Percentiles rank a stretch among this genome's conserved stretches.
phyloP scores from a whole-genome alignment of 2,113 vertebrate species.

The Onychostoma macrolepis region DNA sequence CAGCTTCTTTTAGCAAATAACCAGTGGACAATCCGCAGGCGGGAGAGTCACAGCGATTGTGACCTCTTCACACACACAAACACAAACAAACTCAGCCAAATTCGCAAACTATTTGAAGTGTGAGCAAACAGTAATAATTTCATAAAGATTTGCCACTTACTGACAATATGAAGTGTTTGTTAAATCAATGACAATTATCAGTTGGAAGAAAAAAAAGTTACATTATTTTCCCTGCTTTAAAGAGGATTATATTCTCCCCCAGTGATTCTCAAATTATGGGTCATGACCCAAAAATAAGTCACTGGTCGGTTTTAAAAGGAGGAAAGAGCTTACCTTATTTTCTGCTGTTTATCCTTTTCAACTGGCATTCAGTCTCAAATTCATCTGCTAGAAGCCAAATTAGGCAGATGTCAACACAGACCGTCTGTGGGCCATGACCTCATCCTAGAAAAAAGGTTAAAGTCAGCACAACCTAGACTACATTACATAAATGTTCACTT shows the following conservation, averaged over 20 bases:
- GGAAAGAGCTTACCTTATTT: neutral
- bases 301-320: neutral
- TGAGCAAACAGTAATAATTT: neutral
- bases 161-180: neutral
- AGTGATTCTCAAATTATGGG: neutral
- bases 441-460: neutral
- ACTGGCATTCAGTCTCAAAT: neutral
- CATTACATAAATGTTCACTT: neutral
- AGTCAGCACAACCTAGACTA: no score
- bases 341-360: neutral
- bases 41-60: neutral
- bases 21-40: slow-evolving; percentile 23
- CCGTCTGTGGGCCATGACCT: neutral
- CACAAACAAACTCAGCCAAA: neutral
- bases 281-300: neutral
- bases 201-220: neutral
- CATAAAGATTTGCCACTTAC: neutral
- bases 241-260: neutral
- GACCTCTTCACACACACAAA: slow-evolving; percentile 6
- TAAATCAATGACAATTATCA: neutral
- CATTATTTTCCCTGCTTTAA: no score
- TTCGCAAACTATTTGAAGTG: neutral
- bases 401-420: neutral
- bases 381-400: neutral
- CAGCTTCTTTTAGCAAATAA: slow-evolving; percentile 34